Base-by-base conservation (phyloP, 1,140 invertebrate species). In the Neelides sp. region DNA sequence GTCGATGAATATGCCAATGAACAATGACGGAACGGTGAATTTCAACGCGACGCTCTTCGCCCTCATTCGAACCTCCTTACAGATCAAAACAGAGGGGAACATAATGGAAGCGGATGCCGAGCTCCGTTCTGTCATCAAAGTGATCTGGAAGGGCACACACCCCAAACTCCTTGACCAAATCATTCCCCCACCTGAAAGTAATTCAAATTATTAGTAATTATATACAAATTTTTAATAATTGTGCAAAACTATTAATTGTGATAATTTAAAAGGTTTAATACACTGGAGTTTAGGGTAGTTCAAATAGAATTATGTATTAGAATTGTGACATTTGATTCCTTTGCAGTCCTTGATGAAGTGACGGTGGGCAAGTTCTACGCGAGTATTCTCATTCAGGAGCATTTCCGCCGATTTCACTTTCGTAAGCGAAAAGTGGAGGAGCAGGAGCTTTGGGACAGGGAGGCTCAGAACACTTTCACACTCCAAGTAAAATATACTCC, bases 311-410 rank as follows among this genome's bases (percentile, higher is more conserved):
- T 45, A 15, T 32, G 2, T 45, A 23, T 13, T 48, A 17, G 4
- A 4, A 26, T 15, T 22, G 4, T 8, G 13, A 41, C 5, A 13
- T 40, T 28, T 30, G 43, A 55, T 28, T 44, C 27, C 48, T 28
- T 70, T 71, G 20, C 59, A 82, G 88, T 87, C 53, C 92, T 97
- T 66, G 95, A 99, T 69, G 96, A 98, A 71, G 94, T 99, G n/a
- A 99, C 96, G 0, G 95, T 99, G 1, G 96, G 96, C 40, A 99
- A 99, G 69, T 99, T 99, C 70, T 99, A 99, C 70, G 96, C 96
- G n/a, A 99, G 95, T 4, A 98, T 98, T 75, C 78, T 99, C 7
- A 99, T 99, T 66, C 96, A 99, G 72, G 96, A 99, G 68, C 98
- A 98, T 68, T 99, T 98, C 71, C 76, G 94, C 54, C 79, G 93